A percentile compares a stretch with the other conserved stretches of the same genome.
These are phyloP conservation scores for Crotalus viridis DNA, from an alignment of 2,113 vertebrate species.

Conservation along the genomic window DNA sequence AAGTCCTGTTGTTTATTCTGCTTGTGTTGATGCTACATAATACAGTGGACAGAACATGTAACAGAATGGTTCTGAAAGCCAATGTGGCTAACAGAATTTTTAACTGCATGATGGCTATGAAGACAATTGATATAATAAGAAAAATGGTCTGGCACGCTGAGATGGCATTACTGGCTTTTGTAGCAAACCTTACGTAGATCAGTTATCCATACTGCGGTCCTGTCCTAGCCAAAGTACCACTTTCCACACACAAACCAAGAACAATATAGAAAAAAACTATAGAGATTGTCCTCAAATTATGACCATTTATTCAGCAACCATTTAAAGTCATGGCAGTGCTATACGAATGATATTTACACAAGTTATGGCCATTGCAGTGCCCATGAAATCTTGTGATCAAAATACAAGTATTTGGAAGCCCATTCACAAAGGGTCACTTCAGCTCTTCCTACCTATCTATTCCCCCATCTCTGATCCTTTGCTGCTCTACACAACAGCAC, in stretches of 20 bases:
- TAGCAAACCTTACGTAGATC: not conserved
- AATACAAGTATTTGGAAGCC: not conserved
- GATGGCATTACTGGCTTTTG: not conserved
- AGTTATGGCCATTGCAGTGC: not conserved
- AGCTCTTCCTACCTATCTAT: not conserved
- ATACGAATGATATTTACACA: not conserved
- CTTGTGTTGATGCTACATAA: not conserved
- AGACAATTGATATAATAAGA: slow-evolving; percentile 9
- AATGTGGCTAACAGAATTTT: not conserved
- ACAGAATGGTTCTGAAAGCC: not conserved
- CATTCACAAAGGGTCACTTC: not conserved
- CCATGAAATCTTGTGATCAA: not conserved
- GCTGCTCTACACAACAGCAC: not conserved
- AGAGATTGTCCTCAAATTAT: not conserved
- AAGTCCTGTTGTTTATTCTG: not conserved
- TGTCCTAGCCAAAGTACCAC: not conserved
- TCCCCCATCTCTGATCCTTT: not conserved
- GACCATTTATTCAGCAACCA: not conserved
- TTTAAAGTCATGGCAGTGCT: not conserved
- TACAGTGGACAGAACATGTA: not conserved
- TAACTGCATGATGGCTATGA: not conserved
- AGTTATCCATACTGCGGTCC: not conserved
- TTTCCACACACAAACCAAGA: not conserved
- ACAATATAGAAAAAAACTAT: not conserved
- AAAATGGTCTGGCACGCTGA: not conserved